Conservation (phyloP, 1,140 invertebrate genomes). For the Doryteuthis pealeii region DNA sequence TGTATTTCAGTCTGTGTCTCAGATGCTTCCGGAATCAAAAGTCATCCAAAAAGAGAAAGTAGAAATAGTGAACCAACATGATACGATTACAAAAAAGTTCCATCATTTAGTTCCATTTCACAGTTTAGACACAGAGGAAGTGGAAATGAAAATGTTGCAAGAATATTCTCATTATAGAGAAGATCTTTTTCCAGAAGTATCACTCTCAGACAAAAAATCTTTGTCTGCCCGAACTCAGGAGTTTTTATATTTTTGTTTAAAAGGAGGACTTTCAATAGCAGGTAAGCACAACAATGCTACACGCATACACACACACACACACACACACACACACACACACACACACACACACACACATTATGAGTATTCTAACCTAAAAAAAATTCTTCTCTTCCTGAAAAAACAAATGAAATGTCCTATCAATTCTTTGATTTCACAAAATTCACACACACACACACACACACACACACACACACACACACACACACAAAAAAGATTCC, state of each 20-base stretch:
- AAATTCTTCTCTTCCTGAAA: too few species aligned
- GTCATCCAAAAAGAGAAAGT: slow-evolving; percentile 27
- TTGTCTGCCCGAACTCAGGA: slow-evolving; percentile 57
- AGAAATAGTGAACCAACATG: slow-evolving; percentile 48
- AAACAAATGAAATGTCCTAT: too few species aligned
- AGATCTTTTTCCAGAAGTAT: slow-evolving; percentile 31
- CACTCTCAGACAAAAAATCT: slow-evolving; percentile 39
- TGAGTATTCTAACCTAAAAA: too few species aligned
- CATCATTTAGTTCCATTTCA: slow-evolving; percentile 49
- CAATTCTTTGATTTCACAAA: too few species aligned
- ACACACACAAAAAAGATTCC: too few species aligned
- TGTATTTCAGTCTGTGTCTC: not conserved
- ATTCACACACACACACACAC: too few species aligned
- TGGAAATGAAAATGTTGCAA: slow-evolving; percentile 53
- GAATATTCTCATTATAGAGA: slow-evolving; percentile 38
- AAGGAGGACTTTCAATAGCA: slow-evolving; percentile 42
- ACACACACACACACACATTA: too few species aligned
- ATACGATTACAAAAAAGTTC: slow-evolving; percentile 47
- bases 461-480: too few species aligned
- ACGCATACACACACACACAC: too few species aligned
- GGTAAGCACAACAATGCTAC: slow-evolving; percentile 44
- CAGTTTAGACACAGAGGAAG: slow-evolving; percentile 52
- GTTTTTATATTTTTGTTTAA: slow-evolving; percentile 55
- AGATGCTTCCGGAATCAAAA: not conserved
- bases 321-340: too few species aligned